Evolutionary conservation across 2,797 vertebrate genomes (phyloP).

Genomic region (Sarcophilus harrisii): DNA sequence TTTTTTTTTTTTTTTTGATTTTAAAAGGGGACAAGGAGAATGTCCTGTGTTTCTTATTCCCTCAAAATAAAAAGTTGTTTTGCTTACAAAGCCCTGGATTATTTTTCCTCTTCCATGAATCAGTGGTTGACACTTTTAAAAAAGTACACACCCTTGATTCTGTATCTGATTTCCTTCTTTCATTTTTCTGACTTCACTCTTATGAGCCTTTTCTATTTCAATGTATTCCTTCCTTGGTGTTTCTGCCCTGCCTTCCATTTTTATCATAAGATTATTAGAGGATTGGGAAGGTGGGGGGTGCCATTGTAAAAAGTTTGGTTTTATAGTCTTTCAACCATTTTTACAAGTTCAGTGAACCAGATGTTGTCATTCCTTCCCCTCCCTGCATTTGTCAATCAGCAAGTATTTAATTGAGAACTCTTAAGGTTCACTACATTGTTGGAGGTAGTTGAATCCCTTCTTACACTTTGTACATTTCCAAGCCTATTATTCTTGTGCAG

Average conservation of each 20-base stretch:
- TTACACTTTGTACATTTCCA: conserved; percentile 62
- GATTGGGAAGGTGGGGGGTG: background rate
- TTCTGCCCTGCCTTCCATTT: background rate
- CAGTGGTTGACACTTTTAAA: background rate
- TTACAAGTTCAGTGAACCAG: background rate
- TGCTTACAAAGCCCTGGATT: background rate
- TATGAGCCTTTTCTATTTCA: conserved; percentile 39
- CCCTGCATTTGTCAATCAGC: conserved; percentile 49
- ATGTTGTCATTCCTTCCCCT: conserved; percentile 27
- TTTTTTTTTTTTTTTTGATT: background rate
- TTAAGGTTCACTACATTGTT: background rate
- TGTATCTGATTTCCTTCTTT: conserved; percentile 17
- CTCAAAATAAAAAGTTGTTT: background rate
- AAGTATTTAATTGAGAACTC: conserved; percentile 30
- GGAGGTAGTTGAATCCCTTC: conserved; percentile 26
- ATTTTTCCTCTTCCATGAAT: background rate
- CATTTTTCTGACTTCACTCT: background rate
- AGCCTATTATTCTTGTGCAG: conserved; percentile 75
- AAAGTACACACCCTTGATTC: background rate
- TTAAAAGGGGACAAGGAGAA: background rate
- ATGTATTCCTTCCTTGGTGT: conserved; percentile 27
- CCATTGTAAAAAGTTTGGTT: conserved; percentile 20
- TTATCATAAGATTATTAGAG: background rate
- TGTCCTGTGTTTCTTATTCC: background rate
- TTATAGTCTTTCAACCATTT: background rate